Conservation (phyloP, 2,888 invertebrate species). For the Noctua janthe region DNA sequence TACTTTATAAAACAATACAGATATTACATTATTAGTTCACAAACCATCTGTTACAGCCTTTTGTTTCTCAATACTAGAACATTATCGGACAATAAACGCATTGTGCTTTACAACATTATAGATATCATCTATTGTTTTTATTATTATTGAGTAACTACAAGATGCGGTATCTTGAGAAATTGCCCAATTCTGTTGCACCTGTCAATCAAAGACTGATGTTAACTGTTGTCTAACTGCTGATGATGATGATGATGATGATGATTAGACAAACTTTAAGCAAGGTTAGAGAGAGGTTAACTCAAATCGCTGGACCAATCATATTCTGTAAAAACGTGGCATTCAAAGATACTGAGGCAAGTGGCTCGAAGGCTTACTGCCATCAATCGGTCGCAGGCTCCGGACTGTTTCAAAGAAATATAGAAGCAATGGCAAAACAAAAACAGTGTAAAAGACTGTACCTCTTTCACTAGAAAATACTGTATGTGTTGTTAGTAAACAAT, state of each 20-base stretch:
- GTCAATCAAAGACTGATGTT: slow-evolving; percentile 57
- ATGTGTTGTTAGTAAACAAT: too few relatives aligned
- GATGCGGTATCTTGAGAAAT: slow-evolving; percentile 54
- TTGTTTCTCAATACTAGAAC: slow-evolving; percentile 49
- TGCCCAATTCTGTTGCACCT: slow-evolving; percentile 48
- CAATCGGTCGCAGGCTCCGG: too few relatives aligned
- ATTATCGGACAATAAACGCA: slow-evolving; percentile 56
- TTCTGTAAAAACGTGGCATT: neutral
- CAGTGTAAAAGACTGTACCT: too few relatives aligned
- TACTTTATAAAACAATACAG: slow-evolving; percentile 31
- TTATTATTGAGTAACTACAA: slow-evolving; percentile 50
- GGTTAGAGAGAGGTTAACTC: neutral
- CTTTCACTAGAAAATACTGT: too few relatives aligned
- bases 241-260: neutral
- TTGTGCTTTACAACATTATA: slow-evolving; percentile 49
- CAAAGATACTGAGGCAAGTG: too few relatives aligned
- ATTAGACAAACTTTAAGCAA: neutral
- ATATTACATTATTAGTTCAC: slow-evolving; percentile 30
- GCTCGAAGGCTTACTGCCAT: too few relatives aligned
- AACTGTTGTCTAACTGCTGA: slow-evolving; percentile 5
- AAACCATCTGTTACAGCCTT: slow-evolving; percentile 21
- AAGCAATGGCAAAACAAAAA: too few relatives aligned
- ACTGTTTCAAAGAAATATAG: too few relatives aligned
- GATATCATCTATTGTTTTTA: slow-evolving; percentile 65
- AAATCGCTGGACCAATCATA: neutral